These are phyloP conservation scores for Thermophis baileyi DNA, from an alignment of 2,113 vertebrate genomes.

Conservation along the genomic window DNA sequence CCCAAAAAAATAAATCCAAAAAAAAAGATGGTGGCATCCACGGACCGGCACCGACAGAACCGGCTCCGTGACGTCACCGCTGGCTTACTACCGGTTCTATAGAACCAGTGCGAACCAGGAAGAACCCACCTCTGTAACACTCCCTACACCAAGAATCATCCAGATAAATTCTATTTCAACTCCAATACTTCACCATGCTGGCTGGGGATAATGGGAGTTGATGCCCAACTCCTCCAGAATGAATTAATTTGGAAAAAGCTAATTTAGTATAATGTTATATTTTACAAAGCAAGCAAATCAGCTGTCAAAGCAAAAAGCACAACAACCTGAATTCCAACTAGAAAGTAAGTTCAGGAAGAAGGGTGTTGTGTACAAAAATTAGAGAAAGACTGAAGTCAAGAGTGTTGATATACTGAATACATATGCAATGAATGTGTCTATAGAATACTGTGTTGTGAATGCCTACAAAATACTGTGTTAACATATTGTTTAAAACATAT, in stretches of 20 bases:
- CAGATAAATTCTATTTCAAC: neutral
- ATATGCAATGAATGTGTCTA: neutral
- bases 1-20: no score
- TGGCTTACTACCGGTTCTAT: no score
- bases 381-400: neutral
- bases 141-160: neutral
- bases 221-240: neutral
- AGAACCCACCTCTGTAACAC: no score
- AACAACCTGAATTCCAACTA: neutral
- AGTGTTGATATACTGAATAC: neutral
- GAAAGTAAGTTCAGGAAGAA: neutral
- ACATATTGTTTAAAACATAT: neutral
- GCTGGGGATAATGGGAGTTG: neutral
- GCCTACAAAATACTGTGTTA: neutral
- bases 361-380: neutral
- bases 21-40: no score
- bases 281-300: neutral
- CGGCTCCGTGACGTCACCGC: no score
- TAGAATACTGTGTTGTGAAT: neutral
- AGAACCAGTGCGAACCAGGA: no score
- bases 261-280: neutral
- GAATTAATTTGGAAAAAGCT: neutral
- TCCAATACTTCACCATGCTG: neutral
- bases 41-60: no score
- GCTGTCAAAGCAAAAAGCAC: neutral